These are phyloP conservation scores for Chinchilla lanigera DNA, from an alignment of 2,113 vertebrate genomes.

Conservation along the genomic window DNA sequence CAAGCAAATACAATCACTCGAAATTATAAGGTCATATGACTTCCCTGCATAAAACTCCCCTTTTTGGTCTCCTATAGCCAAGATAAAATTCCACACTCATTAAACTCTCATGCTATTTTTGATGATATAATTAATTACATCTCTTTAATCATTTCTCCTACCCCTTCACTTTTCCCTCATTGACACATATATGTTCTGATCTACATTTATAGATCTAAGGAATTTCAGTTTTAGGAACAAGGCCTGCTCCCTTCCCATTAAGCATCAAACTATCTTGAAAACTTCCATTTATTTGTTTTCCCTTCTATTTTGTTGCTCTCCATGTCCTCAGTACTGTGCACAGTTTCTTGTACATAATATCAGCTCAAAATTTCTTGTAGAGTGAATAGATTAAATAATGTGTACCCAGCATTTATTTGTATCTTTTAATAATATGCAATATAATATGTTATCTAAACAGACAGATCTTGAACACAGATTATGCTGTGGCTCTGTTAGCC, in stretches of 20 bases:
- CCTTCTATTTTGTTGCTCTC: not conserved
- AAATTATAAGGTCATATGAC: not conserved
- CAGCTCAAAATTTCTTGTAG: not conserved
- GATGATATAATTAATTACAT: not conserved
- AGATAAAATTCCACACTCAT: not conserved
- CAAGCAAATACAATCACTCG: not conserved
- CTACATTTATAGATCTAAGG: not conserved
- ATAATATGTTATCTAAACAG: not conserved
- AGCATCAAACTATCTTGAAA: not conserved
- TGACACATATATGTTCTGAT: not conserved
- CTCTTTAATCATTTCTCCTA: not conserved
- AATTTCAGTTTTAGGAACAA: not conserved
- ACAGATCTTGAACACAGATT: not conserved
- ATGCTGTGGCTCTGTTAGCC: not conserved
- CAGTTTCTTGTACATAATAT: not conserved
- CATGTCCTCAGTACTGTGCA: not conserved
- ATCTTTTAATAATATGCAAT: not conserved
- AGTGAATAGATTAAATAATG: not conserved
- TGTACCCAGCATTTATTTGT: not conserved
- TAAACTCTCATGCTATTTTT: not conserved
- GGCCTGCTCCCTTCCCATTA: not conserved
- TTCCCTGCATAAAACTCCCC: not conserved
- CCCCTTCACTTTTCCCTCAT: not conserved
- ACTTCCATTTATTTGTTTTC: not conserved
- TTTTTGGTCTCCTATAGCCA: not conserved